A percentile compares a stretch with the other conserved stretches of the same genome.
These are phyloP conservation scores for Luperina nickerlii DNA, from an alignment of 2,888 invertebrate species.

Conservation along the genomic window DNA sequence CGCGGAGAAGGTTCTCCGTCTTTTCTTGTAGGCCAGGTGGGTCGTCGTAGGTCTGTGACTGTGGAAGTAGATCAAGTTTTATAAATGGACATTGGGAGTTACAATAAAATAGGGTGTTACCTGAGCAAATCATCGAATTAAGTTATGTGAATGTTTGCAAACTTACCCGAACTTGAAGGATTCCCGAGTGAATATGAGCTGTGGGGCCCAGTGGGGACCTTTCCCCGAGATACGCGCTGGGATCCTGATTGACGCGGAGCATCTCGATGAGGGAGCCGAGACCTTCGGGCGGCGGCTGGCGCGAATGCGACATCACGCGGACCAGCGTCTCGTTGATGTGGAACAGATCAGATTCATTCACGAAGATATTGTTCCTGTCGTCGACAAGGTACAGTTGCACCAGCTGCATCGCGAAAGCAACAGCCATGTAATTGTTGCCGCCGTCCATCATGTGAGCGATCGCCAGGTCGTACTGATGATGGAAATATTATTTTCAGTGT, in stretches of 20 bases:
- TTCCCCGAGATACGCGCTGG: conserved; percentile 93
- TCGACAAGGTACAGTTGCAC: conserved; percentile 96
- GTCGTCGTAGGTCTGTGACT: conserved; percentile 95
- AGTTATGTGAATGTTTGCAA: not conserved
- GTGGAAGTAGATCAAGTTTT: conserved; percentile 8
- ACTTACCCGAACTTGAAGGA: conserved; percentile 94
- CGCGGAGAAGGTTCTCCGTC: conserved; percentile 97
- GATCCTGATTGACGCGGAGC: conserved; percentile 93
- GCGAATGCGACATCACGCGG: conserved; percentile 93
- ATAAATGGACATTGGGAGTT: not conserved
- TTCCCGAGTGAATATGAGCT: conserved; percentile 97
- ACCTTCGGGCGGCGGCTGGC: conserved; percentile 95
- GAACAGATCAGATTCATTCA: conserved; percentile 95
- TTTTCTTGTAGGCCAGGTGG: conserved; percentile 98
- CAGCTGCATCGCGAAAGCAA: conserved; percentile 97
- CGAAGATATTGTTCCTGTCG: conserved; percentile 94
- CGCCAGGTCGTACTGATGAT: conserved; percentile 93
- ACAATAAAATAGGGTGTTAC: not conserved
- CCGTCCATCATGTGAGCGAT: conserved; percentile 96
- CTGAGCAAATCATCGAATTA: not conserved
- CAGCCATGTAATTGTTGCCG: conserved; percentile 94
- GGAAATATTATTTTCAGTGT: conserved; percentile 15
- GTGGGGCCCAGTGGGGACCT: conserved; percentile 94
- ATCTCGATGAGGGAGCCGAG: conserved; percentile 95
- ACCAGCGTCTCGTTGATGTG: conserved; percentile 96